Evolutionary conservation across 2,888 invertebrate genomes (phyloP).

Genomic region (Rotaria sp.): DNA sequence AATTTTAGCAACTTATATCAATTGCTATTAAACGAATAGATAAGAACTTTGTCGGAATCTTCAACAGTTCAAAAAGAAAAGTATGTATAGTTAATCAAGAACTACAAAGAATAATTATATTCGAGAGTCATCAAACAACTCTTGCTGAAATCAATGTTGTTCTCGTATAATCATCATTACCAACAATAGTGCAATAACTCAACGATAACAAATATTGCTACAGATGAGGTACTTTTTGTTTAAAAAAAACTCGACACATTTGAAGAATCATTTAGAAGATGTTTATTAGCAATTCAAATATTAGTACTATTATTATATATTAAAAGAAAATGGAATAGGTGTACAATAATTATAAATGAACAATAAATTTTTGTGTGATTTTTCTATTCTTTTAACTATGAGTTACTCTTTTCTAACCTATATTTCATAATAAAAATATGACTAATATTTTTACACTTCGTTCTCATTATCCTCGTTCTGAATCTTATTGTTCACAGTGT

Average conservation of each 20-base stretch:
- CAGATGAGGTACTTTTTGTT: not conserved
- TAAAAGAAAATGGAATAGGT: not conserved
- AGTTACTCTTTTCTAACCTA: too few relatives aligned
- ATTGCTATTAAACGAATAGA: conserved; percentile 7
- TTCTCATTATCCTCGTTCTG: not conserved
- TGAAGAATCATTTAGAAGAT: not conserved
- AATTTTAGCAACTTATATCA: not conserved
- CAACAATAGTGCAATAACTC: not conserved
- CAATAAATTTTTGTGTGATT: not conserved
- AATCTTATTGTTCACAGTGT: too few relatives aligned
- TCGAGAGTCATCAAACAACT: not conserved
- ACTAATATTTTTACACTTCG: too few relatives aligned
- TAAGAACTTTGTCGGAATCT: not conserved
- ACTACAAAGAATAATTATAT: not conserved
- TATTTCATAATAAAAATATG: too few relatives aligned
- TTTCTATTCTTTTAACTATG: not conserved
- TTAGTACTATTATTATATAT: not conserved
- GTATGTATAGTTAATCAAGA: not conserved
- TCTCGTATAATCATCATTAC: not conserved
- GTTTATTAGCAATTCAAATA: not conserved
- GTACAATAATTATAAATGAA: not conserved
- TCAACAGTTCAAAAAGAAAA: not conserved
- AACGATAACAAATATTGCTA: not conserved
- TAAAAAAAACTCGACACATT: not conserved
- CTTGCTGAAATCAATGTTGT: not conserved